Conservation (phyloP, 2,113 vertebrate species). For the Aptenodytes forsteri region DNA sequence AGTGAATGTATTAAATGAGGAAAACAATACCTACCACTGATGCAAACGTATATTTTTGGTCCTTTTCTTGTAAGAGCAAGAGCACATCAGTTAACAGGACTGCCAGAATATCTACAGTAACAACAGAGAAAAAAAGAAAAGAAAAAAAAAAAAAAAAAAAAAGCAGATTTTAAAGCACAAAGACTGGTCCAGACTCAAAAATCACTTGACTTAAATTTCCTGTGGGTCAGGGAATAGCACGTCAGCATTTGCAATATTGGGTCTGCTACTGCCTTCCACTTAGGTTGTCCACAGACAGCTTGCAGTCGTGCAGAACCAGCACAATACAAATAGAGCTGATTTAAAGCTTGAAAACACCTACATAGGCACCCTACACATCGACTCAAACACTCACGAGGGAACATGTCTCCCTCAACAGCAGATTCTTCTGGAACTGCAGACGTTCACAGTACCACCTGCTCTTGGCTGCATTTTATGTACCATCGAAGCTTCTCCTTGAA, state of each 20-base stretch:
- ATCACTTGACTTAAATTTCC: background rate
- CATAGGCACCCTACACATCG: background rate
- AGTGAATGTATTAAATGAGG: background rate
- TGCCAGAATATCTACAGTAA: constrained; percentile 85
- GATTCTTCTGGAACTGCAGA: constrained; percentile 15
- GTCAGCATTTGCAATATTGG: background rate
- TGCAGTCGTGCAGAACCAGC: background rate
- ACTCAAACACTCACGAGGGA: background rate
- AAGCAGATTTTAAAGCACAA: background rate
- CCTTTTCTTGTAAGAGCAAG: constrained; percentile 93
- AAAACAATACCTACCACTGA: constrained; percentile 83
- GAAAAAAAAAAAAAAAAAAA: background rate
- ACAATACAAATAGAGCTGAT: background rate
- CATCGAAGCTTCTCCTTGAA: background rate
- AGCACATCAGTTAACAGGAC: constrained; percentile 91
- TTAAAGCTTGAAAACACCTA: background rate
- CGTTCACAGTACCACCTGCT: background rate
- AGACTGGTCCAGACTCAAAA: background rate
- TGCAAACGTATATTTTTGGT: constrained; percentile 91
- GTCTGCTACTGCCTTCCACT: background rate
- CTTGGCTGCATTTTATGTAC: background rate
- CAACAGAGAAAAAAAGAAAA: background rate
- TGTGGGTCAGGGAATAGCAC: background rate
- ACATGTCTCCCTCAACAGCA: background rate
- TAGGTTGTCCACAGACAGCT: background rate